Conservation (phyloP, 2,888 invertebrate species). For the Lasioglossum oenotherae region DNA sequence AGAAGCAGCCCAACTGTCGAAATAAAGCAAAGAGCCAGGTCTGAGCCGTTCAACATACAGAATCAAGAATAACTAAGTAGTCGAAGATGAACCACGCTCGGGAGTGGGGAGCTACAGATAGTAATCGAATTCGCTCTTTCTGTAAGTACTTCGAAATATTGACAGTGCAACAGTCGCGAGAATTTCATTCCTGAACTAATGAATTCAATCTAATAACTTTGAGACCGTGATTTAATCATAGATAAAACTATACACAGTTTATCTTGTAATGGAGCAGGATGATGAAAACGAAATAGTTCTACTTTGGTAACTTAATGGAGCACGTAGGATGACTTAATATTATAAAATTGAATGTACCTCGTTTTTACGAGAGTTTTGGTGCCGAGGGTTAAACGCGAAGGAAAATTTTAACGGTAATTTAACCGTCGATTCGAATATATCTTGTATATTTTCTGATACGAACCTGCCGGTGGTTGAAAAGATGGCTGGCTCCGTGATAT, state of each 20-base stretch:
- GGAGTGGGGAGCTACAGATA: neutral
- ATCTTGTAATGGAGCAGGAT: no score
- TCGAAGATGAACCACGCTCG: neutral
- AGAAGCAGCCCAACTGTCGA: neutral
- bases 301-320: no score
- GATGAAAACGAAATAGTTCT: no score
- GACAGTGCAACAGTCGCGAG: no score
- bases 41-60: no score
- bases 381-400: neutral
- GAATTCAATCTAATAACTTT: no score
- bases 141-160: no score
- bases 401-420: neutral
- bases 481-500: neutral
- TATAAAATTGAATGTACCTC: neutral
- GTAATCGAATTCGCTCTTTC: no score
- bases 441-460: conserved; percentile 16
- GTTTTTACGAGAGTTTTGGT: neutral
- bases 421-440: neutral
- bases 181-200: no score
- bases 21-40: neutral
- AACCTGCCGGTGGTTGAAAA: conserved; percentile 8
- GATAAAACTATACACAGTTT: no score
- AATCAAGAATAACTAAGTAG: neutral
- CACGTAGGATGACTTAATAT: neutral
- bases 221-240: no score